These are phyloP conservation scores for Nyleta sp. DNA, from an alignment of 2,888 invertebrate genomes.

Conservation along the genomic window DNA sequence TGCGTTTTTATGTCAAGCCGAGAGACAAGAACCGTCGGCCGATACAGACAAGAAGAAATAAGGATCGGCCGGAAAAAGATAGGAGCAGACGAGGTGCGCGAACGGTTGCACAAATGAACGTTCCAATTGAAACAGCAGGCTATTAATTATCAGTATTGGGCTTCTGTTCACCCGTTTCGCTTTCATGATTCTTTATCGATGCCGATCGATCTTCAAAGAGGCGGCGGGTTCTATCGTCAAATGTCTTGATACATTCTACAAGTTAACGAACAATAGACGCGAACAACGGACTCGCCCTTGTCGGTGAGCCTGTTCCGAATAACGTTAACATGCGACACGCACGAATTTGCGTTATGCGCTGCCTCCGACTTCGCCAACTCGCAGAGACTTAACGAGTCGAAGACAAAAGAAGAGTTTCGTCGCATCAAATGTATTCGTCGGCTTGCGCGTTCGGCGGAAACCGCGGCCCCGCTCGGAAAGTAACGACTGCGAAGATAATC, in stretches of 20 bases:
- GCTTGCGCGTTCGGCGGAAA: too few species aligned
- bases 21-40: constrained; percentile 57
- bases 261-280: constrained; percentile 77
- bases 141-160: constrained; percentile 81
- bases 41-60: constrained; percentile 58
- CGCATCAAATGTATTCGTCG: too few species aligned
- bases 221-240: constrained; percentile 76
- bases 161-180: constrained; percentile 76
- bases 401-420: too few species aligned
- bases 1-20: constrained; percentile 66
- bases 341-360: constrained; percentile 39
- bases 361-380: too few species aligned
- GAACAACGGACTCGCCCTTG: constrained; percentile 74
- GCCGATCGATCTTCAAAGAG: constrained; percentile 80
- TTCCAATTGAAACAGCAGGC: constrained; percentile 67
- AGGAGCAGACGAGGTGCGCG: constrained; percentile 54
- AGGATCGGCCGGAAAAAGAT: constrained; percentile 55
- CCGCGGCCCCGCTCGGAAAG: too few species aligned
- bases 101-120: constrained; percentile 63
- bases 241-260: constrained; percentile 75
- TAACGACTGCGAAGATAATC: too few species aligned
- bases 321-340: constrained; percentile 55
- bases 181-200: constrained; percentile 78
- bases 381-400: too few species aligned
- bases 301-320: constrained; percentile 50